Conservation (phyloP, 2,797 vertebrate genomes). For the Pipistrellus pipistrellus region DNA sequence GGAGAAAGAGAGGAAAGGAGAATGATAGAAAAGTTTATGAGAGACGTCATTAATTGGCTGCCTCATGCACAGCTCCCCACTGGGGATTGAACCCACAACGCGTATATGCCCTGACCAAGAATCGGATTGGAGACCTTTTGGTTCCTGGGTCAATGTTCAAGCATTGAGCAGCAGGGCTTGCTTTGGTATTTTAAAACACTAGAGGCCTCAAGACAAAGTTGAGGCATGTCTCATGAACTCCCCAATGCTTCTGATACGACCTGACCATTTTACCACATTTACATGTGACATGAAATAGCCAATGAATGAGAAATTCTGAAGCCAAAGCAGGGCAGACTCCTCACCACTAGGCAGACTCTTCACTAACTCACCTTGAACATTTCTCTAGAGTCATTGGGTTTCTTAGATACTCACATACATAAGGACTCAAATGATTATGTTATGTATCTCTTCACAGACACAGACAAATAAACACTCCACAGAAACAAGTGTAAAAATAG, state of each 20-base stretch:
- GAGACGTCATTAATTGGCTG: too few relatives aligned
- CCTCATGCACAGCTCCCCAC: too few relatives aligned
- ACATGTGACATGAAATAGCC: neutral
- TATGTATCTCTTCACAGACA: neutral
- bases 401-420: neutral
- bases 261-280: neutral
- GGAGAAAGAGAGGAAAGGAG: too few relatives aligned
- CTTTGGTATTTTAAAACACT: slow-evolving; percentile 29
- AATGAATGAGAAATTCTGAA: neutral
- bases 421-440: neutral
- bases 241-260: neutral
- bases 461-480: neutral
- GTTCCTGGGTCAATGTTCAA: too few relatives aligned
- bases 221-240: neutral
- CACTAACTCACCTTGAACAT: neutral
- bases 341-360: neutral
- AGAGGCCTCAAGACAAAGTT: neutral
- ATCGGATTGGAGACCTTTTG: too few relatives aligned
- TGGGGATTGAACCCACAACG: too few relatives aligned
- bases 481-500: neutral
- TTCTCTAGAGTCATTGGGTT: neutral
- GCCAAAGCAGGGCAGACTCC: neutral
- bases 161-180: too few relatives aligned
- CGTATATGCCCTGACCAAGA: too few relatives aligned
- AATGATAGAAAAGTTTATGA: too few relatives aligned